Evolutionary conservation across 2,797 vertebrate species (phyloP).

Genomic region (Cheirogaleus major): DNA sequence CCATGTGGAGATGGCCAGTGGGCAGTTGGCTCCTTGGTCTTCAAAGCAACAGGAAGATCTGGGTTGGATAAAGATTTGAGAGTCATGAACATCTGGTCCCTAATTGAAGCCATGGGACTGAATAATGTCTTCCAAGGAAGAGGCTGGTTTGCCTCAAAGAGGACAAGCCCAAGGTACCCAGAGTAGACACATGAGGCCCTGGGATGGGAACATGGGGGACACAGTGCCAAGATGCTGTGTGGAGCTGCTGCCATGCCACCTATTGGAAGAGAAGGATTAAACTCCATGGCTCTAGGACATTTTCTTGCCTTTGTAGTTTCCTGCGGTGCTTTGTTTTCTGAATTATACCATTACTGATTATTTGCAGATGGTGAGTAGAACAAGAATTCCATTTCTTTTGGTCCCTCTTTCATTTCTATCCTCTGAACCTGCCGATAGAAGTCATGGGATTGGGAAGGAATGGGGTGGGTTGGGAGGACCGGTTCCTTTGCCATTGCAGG

Average conservation of each 20-base stretch:
- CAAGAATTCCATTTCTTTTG: background rate
- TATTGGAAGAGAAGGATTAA: background rate
- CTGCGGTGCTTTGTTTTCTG: background rate
- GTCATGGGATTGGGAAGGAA: background rate
- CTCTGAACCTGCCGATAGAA: background rate
- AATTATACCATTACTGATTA: background rate
- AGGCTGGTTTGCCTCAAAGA: background rate
- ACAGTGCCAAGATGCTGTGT: background rate
- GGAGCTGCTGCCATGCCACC: background rate
- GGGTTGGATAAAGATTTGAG: background rate
- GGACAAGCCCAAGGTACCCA: background rate
- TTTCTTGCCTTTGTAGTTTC: background rate
- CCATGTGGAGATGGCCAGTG: background rate
- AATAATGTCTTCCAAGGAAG: background rate
- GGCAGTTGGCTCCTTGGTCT: background rate
- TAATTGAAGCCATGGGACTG: background rate
- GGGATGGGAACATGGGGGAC: background rate
- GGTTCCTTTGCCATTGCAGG: background rate
- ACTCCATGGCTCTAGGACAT: background rate
- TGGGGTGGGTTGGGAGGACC: fast-evolving
- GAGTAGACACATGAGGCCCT: fast-evolving
- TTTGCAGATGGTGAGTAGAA: slow-evolving; percentile 18
- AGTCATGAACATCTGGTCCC: background rate
- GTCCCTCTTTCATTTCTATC: background rate
- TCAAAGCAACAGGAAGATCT: background rate